phyloP scores from a whole-genome alignment of 2,888 invertebrate species.

The Cryptops parisi region DNA sequence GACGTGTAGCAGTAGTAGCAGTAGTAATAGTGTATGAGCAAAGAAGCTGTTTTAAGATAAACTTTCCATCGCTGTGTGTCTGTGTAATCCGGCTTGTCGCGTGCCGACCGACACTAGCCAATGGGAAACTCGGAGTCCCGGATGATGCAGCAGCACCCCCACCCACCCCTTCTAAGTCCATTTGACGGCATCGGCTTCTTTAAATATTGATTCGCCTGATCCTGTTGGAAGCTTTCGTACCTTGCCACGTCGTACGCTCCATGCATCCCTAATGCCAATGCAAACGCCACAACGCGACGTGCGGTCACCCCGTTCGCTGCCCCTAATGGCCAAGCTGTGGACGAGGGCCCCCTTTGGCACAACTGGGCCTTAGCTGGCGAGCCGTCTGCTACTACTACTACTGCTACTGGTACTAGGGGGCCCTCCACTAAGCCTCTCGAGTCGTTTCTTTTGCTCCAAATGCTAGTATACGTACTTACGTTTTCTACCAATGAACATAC shows the following conservation, averaged over 20 bases:
- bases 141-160: not conserved
- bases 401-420: too few species aligned
- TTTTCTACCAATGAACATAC: too few species aligned
- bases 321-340: not conserved
- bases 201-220: slow-evolving; percentile 8
- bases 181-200: slow-evolving; percentile 5
- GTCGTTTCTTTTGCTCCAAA: too few species aligned
- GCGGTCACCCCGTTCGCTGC: not conserved
- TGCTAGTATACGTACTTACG: too few species aligned
- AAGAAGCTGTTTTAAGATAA: slow-evolving; percentile 1
- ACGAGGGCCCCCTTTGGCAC: too few species aligned
- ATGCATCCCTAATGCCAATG: slow-evolving; percentile 4
- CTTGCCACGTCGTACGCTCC: not conserved
- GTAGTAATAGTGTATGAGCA: not conserved
- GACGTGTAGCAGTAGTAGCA: not conserved
- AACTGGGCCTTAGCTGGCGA: too few species aligned
- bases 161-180: not conserved
- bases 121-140: too few species aligned
- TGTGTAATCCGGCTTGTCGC: not conserved
- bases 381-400: too few species aligned
- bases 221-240: not conserved
- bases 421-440: too few species aligned
- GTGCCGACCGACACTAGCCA: not conserved
- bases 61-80: not conserved
- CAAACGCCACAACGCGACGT: slow-evolving; percentile 1